A percentile compares a stretch with the other conserved stretches of the same genome.
Conservation (phyloP, 2,113 vertebrate genomes). For the Azemiops feae region DNA sequence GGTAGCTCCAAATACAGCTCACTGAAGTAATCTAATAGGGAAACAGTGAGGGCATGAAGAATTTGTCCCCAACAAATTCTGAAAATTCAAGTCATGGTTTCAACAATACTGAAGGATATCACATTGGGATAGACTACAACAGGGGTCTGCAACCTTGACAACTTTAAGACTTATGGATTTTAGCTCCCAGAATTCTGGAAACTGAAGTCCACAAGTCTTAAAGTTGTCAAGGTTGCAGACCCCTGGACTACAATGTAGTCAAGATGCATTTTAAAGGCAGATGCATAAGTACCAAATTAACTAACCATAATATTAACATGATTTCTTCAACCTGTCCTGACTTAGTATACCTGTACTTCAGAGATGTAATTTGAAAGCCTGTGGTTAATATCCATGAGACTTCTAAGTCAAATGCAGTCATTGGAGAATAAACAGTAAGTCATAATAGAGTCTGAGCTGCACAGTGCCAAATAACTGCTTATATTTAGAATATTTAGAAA, state of each 20-base stretch:
- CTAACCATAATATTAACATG: neutral
- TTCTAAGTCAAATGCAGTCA: neutral
- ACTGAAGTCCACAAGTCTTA: too few relatives aligned
- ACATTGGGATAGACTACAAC: neutral
- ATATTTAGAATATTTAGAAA: neutral
- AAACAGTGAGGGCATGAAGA: neutral
- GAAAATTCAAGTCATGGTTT: neutral
- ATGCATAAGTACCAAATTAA: neutral
- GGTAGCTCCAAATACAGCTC: neutral
- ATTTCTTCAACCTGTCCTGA: neutral
- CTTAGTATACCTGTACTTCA: neutral
- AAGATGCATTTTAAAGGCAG: neutral
- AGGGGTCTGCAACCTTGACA: too few relatives aligned
- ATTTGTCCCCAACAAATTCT: neutral
- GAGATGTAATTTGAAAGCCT: neutral
- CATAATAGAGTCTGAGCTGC: neutral
- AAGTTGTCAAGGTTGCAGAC: too few relatives aligned
- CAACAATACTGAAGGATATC: neutral
- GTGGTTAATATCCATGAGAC: neutral
- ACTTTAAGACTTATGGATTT: too few relatives aligned
- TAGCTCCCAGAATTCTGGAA: too few relatives aligned
- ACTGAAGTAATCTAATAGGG: neutral
- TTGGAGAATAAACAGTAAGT: neutral
- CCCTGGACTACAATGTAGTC: neutral
- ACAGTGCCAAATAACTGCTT: neutral